phyloP scores from a whole-genome alignment of 2,888 invertebrate genomes.

The Pseudolycoriella hygida region DNA sequence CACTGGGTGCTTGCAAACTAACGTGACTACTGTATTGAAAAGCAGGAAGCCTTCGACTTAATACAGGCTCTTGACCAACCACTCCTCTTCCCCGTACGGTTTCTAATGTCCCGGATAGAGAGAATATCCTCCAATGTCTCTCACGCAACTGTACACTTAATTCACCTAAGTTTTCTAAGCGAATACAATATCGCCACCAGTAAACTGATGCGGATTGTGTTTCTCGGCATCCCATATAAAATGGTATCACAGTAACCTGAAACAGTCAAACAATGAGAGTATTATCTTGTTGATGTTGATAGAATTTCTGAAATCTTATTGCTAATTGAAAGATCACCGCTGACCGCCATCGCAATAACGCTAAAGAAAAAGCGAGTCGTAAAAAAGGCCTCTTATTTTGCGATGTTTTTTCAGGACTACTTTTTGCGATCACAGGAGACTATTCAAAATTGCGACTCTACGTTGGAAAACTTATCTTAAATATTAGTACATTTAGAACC shows the following conservation, averaged over 20 bases:
- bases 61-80: conserved; percentile 92
- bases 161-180: conserved; percentile 84
- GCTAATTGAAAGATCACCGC: no score
- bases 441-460: no score
- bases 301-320: no score
- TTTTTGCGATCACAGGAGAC: no score
- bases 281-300: no score
- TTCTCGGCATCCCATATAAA: conserved; percentile 91
- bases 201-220: conserved; percentile 82
- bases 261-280: no score
- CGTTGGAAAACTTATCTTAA: no score
- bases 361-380: no score
- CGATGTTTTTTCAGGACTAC: no score
- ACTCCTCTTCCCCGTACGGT: conserved; percentile 85
- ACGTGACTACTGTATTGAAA: conserved; percentile 98
- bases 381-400: no score
- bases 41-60: conserved; percentile 74
- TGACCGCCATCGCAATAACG: no score
- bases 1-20: conserved; percentile 89
- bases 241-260: conserved; percentile 76
- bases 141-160: conserved; percentile 83
- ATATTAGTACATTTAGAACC: no score
- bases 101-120: conserved; percentile 81
- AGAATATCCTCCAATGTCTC: conserved; percentile 97
- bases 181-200: conserved; percentile 98